Percentiles rank a stretch among this genome's conserved stretches.
Evolutionary conservation across 2,113 vertebrate genomes (phyloP).

Genomic region (Bungarus multicinctus): DNA sequence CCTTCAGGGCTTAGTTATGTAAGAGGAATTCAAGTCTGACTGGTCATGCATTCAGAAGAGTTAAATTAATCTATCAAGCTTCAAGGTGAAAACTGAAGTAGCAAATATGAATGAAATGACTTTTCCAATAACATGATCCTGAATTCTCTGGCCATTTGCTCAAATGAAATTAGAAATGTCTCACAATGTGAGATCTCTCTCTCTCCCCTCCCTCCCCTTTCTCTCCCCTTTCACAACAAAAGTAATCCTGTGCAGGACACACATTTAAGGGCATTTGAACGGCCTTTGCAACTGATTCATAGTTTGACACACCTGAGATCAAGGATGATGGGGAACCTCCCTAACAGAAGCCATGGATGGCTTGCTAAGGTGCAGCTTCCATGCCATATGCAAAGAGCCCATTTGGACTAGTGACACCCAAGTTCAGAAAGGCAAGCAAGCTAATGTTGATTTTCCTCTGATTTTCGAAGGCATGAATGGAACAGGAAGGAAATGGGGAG

Average conservation of each 20-base stretch:
- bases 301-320: not conserved
- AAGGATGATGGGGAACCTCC: not conserved
- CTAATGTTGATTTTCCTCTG: not conserved
- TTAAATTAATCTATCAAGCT: slow-evolving; percentile 30
- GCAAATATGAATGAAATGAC: slow-evolving; percentile 23
- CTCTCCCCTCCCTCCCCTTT: no score
- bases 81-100: slow-evolving; percentile 21
- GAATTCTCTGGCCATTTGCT: not conserved
- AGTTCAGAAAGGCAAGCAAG: not conserved
- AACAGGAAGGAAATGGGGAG: not conserved
- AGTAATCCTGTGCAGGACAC: slow-evolving; percentile 14
- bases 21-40: slow-evolving; percentile 26
- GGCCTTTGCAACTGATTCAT: slow-evolving; percentile 18
- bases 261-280: slow-evolving; percentile 16
- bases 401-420: not conserved
- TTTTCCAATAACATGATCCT: slow-evolving; percentile 11
- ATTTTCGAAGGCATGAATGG: not conserved
- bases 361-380: slow-evolving; percentile 10
- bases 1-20: slow-evolving; percentile 8
- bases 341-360: slow-evolving; percentile 3
- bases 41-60: slow-evolving; percentile 29
- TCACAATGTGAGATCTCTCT: not conserved
- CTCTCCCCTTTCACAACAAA: not conserved
- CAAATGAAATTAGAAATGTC: not conserved
- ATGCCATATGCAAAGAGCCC: slow-evolving; percentile 16